These are phyloP conservation scores for Syrrhaptes paradoxus DNA, from an alignment of 2,113 vertebrate species.

Conservation along the genomic window DNA sequence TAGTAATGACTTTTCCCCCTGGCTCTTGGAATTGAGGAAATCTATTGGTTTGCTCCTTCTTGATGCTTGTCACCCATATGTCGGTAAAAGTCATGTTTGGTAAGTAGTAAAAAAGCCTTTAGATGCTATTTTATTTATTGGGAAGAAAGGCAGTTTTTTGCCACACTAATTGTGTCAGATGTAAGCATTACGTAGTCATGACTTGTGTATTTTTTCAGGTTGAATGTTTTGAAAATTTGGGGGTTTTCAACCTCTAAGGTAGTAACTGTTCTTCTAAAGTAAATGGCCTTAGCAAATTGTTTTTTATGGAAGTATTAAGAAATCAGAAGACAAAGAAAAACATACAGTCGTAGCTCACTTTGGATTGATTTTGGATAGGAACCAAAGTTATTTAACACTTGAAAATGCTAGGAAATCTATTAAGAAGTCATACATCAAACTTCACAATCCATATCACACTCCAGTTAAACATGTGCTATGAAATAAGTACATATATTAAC, in stretches of 20 bases:
- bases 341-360: background rate
- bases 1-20: background rate
- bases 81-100: background rate
- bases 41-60: background rate
- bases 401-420: background rate
- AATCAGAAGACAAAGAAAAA: background rate
- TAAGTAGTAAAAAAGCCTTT: background rate
- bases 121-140: background rate
- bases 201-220: background rate
- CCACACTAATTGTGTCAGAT: background rate
- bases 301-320: background rate
- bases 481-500: background rate
- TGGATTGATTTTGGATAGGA: background rate
- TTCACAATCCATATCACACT: background rate
- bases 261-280: background rate
- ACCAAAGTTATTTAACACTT: constrained; percentile 8
- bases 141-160: background rate
- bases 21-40: background rate
- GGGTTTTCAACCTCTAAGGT: background rate
- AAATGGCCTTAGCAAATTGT: background rate
- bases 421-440: background rate
- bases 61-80: background rate
- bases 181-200: background rate
- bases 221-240: background rate
- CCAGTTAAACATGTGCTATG: background rate